These are phyloP conservation scores for Romanogobio albipinnatus DNA, from an alignment of 2,113 vertebrate species.

Conservation along the genomic window DNA sequence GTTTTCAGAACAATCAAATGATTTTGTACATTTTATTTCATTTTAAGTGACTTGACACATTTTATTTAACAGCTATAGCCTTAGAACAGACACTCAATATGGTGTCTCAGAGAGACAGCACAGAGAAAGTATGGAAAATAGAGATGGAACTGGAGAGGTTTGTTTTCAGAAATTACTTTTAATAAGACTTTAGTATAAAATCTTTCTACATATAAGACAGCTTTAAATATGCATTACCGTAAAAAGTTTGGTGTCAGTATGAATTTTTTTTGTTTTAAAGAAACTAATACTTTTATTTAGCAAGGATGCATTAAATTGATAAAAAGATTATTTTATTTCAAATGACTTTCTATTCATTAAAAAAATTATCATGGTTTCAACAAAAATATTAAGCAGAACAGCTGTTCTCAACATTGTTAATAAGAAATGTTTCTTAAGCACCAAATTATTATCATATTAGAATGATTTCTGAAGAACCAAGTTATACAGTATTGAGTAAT, in stretches of 20 bases:
- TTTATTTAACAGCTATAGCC: slow-evolving; percentile 58
- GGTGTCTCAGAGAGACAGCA: slow-evolving; percentile 44
- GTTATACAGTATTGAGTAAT: no score
- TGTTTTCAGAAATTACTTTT: not conserved
- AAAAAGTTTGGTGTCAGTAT: not conserved
- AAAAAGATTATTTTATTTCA: no score
- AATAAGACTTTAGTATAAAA: not conserved
- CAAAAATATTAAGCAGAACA: no score
- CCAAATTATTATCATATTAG: no score
- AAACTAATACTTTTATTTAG: not conserved
- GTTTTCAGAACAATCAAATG: not conserved
- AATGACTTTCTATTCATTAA: no score
- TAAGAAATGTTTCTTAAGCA: no score
- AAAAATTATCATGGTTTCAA: no score
- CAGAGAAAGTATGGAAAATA: slow-evolving; percentile 57
- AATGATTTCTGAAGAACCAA: no score
- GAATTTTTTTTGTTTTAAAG: not conserved
- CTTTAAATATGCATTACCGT: not conserved
- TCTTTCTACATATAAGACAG: not conserved
- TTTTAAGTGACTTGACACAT: not conserved
- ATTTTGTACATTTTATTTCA: not conserved
- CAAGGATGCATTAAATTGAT: not conserved
- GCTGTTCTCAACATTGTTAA: no score
- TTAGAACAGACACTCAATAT: slow-evolving; percentile 54
- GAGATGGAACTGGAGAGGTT: slow-evolving; percentile 56